Conservation (phyloP, 2,113 vertebrate species). For the Leucosticte australis region DNA sequence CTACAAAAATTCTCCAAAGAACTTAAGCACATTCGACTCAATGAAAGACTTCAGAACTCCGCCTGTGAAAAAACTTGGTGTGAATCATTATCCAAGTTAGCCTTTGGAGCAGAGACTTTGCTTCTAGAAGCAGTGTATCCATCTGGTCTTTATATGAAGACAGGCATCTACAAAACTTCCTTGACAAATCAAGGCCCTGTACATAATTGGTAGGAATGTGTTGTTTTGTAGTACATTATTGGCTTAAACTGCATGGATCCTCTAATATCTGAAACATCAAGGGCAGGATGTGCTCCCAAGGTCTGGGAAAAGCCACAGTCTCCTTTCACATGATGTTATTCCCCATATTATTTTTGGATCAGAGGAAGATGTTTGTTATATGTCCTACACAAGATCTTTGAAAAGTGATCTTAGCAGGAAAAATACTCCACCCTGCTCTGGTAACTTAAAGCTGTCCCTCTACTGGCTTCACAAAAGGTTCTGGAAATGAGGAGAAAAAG, state of each 20-base stretch:
- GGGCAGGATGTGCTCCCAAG: neutral
- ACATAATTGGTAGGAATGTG: neutral
- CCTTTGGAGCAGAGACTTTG: neutral
- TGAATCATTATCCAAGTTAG: neutral
- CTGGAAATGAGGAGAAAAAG: neutral
- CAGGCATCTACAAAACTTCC: neutral
- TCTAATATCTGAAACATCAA: neutral
- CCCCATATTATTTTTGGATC: neutral
- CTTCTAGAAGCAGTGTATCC: neutral
- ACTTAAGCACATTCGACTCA: neutral
- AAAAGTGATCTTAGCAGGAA: neutral
- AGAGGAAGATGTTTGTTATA: neutral
- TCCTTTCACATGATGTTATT: neutral
- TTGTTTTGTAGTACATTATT: neutral
- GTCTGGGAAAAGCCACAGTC: neutral
- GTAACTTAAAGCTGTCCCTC: neutral
- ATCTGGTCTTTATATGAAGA: neutral
- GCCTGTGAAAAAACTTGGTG: neutral
- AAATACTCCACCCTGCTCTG: neutral
- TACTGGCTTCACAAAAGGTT: neutral
- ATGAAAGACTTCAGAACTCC: neutral
- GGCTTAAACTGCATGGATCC: neutral
- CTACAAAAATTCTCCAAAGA: neutral
- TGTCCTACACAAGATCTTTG: neutral
- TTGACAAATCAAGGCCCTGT: neutral